Evolutionary conservation across 2,797 vertebrate species (phyloP).

Genomic region (Atherinosoma microstoma): DNA sequence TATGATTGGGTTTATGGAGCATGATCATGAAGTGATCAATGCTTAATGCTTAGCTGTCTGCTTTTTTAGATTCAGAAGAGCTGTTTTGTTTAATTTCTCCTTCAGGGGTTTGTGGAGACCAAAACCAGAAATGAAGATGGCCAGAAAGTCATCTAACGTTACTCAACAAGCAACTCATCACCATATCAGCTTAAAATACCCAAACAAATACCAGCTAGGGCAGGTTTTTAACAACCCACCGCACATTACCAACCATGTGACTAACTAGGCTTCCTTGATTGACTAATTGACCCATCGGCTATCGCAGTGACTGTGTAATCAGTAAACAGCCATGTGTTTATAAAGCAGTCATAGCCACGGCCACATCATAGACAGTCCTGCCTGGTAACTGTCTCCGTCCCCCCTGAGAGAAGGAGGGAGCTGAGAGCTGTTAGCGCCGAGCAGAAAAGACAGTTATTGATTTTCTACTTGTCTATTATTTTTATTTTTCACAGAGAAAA

Average conservation of each 20-base stretch:
- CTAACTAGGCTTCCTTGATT: slow-evolving; percentile 28
- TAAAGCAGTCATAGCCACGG: slow-evolving; percentile 46
- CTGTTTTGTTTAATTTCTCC: neutral
- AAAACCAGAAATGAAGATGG: neutral
- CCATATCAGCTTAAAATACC: too few species aligned
- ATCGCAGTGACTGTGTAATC: slow-evolving; percentile 53
- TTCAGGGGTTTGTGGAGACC: neutral
- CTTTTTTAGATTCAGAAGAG: neutral
- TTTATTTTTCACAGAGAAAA: slow-evolving; percentile 72
- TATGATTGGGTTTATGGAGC: neutral
- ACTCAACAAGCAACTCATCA: too few species aligned
- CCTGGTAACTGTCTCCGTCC: slow-evolving; percentile 63
- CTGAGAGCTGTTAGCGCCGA: slow-evolving; percentile 71
- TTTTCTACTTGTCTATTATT: slow-evolving; percentile 79
- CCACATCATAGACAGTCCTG: slow-evolving; percentile 70
- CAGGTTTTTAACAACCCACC: too few species aligned
- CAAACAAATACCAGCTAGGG: neutral
- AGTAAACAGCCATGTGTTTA: slow-evolving; percentile 60
- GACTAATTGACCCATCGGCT: slow-evolving; percentile 56
- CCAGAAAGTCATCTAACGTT: too few species aligned
- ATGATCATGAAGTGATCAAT: too few species aligned
- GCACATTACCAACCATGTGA: slow-evolving; percentile 20
- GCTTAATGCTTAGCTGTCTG: too few species aligned
- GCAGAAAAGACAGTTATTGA: slow-evolving; percentile 75
- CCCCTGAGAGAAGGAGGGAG: slow-evolving; percentile 54